Evolutionary conservation across 1,140 invertebrate genomes (phyloP).

Genomic region (Diachasma alloeum): DNA sequence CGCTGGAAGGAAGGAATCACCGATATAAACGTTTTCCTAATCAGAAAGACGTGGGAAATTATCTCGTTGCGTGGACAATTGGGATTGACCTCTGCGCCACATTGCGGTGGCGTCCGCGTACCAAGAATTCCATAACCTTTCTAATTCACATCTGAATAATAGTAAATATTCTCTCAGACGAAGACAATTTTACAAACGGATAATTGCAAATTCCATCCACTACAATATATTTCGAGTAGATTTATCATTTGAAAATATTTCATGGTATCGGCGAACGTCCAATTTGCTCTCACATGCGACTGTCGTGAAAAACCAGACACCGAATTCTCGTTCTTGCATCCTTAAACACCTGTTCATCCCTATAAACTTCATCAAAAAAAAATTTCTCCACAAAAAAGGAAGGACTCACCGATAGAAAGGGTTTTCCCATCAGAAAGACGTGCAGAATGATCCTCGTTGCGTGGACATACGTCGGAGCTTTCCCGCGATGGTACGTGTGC

Average conservation of each 20-base stretch:
- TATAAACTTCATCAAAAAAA: background rate
- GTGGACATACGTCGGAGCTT: slow-evolving; percentile 33
- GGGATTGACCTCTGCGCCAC: too few relatives aligned
- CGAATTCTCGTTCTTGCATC: background rate
- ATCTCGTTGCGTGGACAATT: too few relatives aligned
- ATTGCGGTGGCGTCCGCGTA: too few relatives aligned
- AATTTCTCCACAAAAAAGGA: background rate
- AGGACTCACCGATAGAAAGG: background rate
- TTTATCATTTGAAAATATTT: slow-evolving; percentile 51
- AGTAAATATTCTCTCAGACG: too few relatives aligned
- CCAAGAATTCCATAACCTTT: too few relatives aligned
- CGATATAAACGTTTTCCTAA: too few relatives aligned
- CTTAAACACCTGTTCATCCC: background rate
- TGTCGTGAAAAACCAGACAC: background rate
- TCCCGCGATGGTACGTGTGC: slow-evolving; percentile 29
- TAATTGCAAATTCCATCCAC: slow-evolving; percentile 55
- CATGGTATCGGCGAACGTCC: slow-evolving; percentile 45
- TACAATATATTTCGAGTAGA: slow-evolving; percentile 48
- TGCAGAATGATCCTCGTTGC: slow-evolving; percentile 16
- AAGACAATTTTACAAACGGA: slow-evolving; percentile 50
- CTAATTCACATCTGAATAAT: too few relatives aligned
- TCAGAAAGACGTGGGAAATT: too few relatives aligned
- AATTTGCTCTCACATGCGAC: background rate
- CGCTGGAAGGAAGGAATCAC: too few relatives aligned
- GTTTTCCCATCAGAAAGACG: background rate